Evolutionary conservation across 1,140 invertebrate genomes (phyloP).

Genomic region (Bombus huntii): DNA sequence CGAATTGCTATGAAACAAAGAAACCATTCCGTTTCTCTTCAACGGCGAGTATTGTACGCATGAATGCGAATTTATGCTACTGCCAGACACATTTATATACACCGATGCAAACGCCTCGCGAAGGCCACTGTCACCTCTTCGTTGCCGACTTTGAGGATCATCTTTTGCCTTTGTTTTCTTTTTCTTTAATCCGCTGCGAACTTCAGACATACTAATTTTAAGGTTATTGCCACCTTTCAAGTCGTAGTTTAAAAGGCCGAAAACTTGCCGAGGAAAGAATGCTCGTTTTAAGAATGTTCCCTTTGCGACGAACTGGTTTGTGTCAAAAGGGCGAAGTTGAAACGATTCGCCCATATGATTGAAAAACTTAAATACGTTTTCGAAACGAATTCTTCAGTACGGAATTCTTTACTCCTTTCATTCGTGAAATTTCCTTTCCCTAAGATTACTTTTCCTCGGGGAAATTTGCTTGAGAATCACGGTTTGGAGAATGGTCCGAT

Average conservation of each 20-base stretch:
- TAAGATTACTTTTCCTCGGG: background rate
- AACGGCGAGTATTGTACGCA: conserved; percentile 24
- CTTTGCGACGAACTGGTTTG: too few relatives aligned
- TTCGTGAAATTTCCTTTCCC: background rate
- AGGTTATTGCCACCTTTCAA: background rate
- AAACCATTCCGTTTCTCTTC: conserved; percentile 47
- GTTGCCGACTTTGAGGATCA: conserved; percentile 38
- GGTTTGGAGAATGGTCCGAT: background rate
- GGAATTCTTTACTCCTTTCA: background rate
- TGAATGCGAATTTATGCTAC: conserved; percentile 51
- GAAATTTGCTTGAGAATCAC: background rate
- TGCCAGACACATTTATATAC: conserved; percentile 29
- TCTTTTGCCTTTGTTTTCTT: conserved; percentile 34
- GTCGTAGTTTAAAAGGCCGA: background rate
- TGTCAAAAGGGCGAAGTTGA: background rate
- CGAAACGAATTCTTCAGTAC: background rate
- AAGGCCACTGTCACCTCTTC: conserved; percentile 32
- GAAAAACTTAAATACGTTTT: background rate
- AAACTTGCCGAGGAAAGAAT: too few relatives aligned
- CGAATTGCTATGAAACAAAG: conserved; percentile 49
- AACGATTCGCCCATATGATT: background rate
- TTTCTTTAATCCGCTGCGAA: conserved; percentile 11
- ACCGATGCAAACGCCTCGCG: conserved; percentile 27
- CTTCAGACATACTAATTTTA: conserved; percentile 5
- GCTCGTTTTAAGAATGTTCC: background rate